phyloP scores from a whole-genome alignment of 1,140 invertebrate species.

The Aphelenchoides besseyi region DNA sequence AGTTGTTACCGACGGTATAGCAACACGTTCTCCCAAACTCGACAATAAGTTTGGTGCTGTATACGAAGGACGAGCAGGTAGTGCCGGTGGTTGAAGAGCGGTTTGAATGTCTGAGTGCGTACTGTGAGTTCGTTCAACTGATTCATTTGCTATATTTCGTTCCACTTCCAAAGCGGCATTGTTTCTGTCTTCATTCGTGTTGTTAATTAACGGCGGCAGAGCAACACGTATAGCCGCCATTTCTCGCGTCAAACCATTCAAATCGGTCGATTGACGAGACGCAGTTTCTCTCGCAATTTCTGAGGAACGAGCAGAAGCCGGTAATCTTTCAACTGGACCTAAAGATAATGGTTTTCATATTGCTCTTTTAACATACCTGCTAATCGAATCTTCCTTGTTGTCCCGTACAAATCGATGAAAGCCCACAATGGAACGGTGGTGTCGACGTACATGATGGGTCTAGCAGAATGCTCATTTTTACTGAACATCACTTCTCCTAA shows the following conservation, averaged over 20 bases:
- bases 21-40: neutral
- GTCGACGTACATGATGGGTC: conserved; percentile 89
- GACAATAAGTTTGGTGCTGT: neutral
- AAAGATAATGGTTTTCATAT: neutral
- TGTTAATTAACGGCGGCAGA: neutral
- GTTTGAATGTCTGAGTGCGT: neutral
- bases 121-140: neutral
- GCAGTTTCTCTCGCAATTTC: neutral
- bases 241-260: neutral
- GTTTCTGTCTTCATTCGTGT: neutral
- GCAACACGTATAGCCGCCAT: neutral
- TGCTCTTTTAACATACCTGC: conserved; percentile 65
- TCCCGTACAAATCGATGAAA: conserved; percentile 91
- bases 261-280: neutral
- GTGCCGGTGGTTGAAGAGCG: neutral
- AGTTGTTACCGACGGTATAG: neutral
- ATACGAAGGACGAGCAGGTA: neutral
- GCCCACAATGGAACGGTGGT: conserved; percentile 82
- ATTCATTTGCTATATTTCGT: neutral
- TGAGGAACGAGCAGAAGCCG: neutral
- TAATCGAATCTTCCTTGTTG: conserved; percentile 78
- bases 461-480: conserved; percentile 76
- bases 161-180: neutral
- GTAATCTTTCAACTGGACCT: neutral
- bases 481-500: conserved; percentile 80